These are phyloP conservation scores for Ceratina calcarata DNA, from an alignment of 1,140 invertebrate genomes.

Conservation along the genomic window DNA sequence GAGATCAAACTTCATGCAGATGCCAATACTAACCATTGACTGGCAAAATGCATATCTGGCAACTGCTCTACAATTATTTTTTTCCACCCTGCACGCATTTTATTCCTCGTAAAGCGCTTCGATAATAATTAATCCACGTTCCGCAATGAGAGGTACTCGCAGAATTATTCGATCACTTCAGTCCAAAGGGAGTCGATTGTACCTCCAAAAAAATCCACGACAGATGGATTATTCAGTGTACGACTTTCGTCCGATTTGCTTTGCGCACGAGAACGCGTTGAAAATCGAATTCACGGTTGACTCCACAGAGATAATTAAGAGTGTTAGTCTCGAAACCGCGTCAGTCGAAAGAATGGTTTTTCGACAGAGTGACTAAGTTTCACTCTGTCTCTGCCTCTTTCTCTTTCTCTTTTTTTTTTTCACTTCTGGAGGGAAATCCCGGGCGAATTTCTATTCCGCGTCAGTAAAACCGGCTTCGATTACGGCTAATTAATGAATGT, in stretches of 20 bases:
- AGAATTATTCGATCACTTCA: background rate
- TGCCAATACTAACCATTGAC: too few species aligned
- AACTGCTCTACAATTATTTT: too few species aligned
- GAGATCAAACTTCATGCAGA: background rate
- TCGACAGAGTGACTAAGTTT: constrained; percentile 36
- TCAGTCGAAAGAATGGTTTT: constrained; percentile 57
- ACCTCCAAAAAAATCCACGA: background rate
- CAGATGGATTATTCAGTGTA: background rate
- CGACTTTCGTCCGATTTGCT: constrained; percentile 9
- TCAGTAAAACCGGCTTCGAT: constrained; percentile 57
- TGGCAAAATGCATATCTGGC: too few species aligned
- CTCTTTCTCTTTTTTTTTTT: background rate
- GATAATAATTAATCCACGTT: too few species aligned
- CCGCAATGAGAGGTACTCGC: background rate
- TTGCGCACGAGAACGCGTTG: background rate
- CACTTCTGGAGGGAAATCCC: constrained; percentile 45
- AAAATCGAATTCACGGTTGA: constrained; percentile 26
- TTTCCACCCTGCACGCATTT: too few species aligned
- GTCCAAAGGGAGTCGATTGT: background rate
- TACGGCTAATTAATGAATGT: constrained; percentile 62
- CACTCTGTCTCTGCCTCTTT: background rate
- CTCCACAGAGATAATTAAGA: constrained; percentile 57
- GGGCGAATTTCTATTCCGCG: constrained; percentile 57
- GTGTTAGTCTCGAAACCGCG: constrained; percentile 26
- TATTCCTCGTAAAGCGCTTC: too few species aligned